Evolutionary conservation across 35 echinoderm and acorn worm species (phyloP).

Genomic region (Anneissia japonica): DNA sequence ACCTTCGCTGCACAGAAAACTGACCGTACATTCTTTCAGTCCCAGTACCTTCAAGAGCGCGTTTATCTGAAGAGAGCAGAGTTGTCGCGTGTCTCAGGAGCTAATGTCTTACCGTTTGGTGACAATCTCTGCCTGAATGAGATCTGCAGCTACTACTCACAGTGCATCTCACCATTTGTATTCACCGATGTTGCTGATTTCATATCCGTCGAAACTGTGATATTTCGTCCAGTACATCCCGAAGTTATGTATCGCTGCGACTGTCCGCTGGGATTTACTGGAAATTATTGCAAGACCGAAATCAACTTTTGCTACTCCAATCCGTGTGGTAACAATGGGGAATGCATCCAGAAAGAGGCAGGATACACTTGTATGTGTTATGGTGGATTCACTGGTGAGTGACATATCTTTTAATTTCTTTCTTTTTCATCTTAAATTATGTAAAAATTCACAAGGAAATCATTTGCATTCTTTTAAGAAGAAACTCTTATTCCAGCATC

Average conservation of each 20-base stretch:
- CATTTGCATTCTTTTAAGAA: no score
- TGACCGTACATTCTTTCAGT: slow-evolving; percentile 71
- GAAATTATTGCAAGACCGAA: slow-evolving; percentile 92
- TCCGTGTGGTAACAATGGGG: slow-evolving; percentile 71
- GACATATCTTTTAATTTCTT: no score
- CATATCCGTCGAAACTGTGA: slow-evolving; percentile 67
- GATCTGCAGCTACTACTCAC: slow-evolving; percentile 60
- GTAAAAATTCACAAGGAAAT: no score
- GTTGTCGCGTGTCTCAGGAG: slow-evolving; percentile 39
- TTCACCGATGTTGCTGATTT: slow-evolving; percentile 75
- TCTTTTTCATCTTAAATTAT: no score
- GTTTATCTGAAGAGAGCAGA: slow-evolving; percentile 68
- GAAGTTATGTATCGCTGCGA: slow-evolving; percentile 85
- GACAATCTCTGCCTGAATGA: slow-evolving; percentile 94
- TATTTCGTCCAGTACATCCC: slow-evolving; percentile 93
- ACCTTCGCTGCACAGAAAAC: slow-evolving; percentile 77
- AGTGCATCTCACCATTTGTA: slow-evolving; percentile 65
- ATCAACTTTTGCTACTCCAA: slow-evolving; percentile 99
- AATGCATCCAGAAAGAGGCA: slow-evolving; percentile 69
- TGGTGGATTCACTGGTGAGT: slow-evolving; percentile 80
- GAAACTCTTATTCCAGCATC: no score
- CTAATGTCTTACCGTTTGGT: slow-evolving; percentile 85
- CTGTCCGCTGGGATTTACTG: slow-evolving; percentile 88
- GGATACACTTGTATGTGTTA: slow-evolving; percentile 87
- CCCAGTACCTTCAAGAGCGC: slow-evolving; percentile 84